Evolutionary conservation across 2,888 invertebrate species (phyloP).

Genomic region (Vesta saturnalis): DNA sequence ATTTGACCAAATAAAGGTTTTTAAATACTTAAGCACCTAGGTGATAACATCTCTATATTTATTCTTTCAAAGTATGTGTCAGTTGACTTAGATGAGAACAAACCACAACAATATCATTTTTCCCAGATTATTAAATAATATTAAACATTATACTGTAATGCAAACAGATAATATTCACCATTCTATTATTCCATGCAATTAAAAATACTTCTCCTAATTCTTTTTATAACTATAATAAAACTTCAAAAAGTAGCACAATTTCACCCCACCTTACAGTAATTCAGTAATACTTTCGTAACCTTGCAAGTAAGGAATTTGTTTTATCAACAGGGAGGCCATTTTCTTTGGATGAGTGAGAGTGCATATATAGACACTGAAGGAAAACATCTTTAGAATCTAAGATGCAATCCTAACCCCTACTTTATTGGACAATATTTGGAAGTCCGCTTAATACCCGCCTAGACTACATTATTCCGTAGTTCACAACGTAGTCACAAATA

Average conservation of each 20-base stretch:
- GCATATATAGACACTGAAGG: too few species aligned
- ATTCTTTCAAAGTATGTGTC: neutral
- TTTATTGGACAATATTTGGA: too few species aligned
- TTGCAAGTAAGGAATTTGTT: too few species aligned
- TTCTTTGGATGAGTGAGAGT: too few species aligned
- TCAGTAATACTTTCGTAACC: too few species aligned
- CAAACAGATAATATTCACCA: neutral
- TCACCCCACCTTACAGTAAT: slow-evolving; percentile 3
- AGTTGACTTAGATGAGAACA: neutral
- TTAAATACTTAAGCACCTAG: neutral
- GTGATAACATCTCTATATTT: neutral
- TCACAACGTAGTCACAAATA: too few species aligned
- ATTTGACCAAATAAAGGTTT: neutral
- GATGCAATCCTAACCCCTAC: too few species aligned
- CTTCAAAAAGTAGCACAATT: neutral
- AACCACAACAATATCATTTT: neutral
- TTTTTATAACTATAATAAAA: neutral
- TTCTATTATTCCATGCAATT: neutral
- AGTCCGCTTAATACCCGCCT: too few species aligned
- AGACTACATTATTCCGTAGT: too few species aligned
- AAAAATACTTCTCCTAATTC: neutral
- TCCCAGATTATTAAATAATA: neutral
- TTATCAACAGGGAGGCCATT: too few species aligned
- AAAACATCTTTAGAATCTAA: too few species aligned
- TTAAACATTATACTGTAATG: neutral